Base-by-base conservation (phyloP, 2,888 invertebrate species). In the Rhopalosiphum nymphaeae region DNA sequence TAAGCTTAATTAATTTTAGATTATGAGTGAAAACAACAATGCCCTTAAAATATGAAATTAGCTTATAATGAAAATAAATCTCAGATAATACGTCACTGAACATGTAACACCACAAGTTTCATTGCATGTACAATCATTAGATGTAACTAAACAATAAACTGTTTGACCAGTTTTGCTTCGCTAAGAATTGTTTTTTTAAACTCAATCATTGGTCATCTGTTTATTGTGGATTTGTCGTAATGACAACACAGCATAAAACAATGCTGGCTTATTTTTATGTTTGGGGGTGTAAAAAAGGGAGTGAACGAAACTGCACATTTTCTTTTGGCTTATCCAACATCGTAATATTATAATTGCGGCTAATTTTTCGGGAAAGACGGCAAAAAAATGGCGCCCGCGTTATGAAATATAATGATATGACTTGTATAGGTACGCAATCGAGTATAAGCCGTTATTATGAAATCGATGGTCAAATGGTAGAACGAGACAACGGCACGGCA, bases 401-500 rank as follows among this genome's bases (percentile, higher is more conserved):
- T 78, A 89, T 89, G n/a, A 78, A 67, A 88, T 88, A 29, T 93
- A 78, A 78, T 36, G 36, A 36, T 78, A 56, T 89, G 67, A 94
- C 94, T 94, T 94, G 36, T 78, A 91, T 94, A 94, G 94, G 94
- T 94, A 87, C 94, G 26, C 94, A 94, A 61, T 94, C 90, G 85
- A 91, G 42, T 67, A 86, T 94, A 86, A 21, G 13, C 86, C 94
- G 86, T 53, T 91, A 91, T 94, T 94, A 94, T 86, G 94, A 91
- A n/a, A 91, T 94, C 44, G 94, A 94, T 44, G 94, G 94, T 91
- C 94, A 87, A 56, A 94, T 91, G 61, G 86, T 94, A 94, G 94
- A 94, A 94, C 94, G 91, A 86, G 94, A 91, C 94, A 94, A 91
- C 44, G 94, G 94, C 49, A 61, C 61, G 46, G 26, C 84, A 36